Conservation (phyloP, 2,113 vertebrate genomes). For the Dendropsophus ebraccatus region DNA sequence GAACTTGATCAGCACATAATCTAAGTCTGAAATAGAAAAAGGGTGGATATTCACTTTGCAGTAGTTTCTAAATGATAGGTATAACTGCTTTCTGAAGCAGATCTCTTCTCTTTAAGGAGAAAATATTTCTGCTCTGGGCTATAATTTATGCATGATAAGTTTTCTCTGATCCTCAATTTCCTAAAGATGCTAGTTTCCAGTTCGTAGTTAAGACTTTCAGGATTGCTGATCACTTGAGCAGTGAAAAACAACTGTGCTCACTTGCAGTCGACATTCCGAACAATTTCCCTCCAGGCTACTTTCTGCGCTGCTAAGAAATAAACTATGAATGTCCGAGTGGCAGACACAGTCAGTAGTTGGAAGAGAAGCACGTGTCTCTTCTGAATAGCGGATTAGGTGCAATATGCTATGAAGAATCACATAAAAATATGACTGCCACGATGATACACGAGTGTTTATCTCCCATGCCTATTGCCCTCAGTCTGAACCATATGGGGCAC, state of each 20-base stretch:
- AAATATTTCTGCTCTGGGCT: not conserved
- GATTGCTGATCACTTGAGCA: constrained; percentile 29
- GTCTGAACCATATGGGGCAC: not conserved
- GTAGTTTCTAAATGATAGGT: not conserved
- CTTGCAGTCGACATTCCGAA: constrained; percentile 22
- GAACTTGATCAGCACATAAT: not conserved
- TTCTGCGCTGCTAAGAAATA: constrained; percentile 31
- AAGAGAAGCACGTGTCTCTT: not conserved
- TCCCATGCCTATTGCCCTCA: not conserved
- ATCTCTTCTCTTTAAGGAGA: not conserved
- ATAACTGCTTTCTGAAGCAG: no score
- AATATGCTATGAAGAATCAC: not conserved
- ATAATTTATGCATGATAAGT: constrained; percentile 20
- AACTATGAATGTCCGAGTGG: constrained; percentile 20
- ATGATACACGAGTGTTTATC: not conserved
- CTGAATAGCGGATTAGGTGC: constrained; percentile 13
- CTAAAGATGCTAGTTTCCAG: not conserved
- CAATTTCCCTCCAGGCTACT: constrained; percentile 20
- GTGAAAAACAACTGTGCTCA: constrained; percentile 1
- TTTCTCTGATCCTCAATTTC: not conserved
- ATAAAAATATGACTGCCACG: not conserved
- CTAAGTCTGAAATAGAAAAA: not conserved
- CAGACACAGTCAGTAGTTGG: not conserved
- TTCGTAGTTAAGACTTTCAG: not conserved
- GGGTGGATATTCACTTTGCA: not conserved